These are phyloP conservation scores for Nymphalis io DNA, from an alignment of 1,140 invertebrate species.

Conservation along the genomic window DNA sequence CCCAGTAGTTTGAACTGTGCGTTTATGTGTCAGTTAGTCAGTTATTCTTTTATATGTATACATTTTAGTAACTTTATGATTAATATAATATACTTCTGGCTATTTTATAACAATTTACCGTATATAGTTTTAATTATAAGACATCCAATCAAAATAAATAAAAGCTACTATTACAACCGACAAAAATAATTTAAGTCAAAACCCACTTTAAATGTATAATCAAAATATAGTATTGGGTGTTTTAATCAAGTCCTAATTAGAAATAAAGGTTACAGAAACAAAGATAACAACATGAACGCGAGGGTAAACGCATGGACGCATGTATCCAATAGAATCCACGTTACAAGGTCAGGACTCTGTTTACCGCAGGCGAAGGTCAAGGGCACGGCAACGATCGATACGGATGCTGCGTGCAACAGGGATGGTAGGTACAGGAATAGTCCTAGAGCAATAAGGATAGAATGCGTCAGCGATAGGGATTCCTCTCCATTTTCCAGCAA, in stretches of 20 bases:
- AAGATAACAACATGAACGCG: not conserved
- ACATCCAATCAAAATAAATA: too few species aligned
- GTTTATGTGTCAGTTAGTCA: too few species aligned
- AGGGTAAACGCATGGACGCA: constrained; percentile 1
- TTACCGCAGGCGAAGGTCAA: constrained; percentile 60
- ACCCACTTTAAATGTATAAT: too few species aligned
- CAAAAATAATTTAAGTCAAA: too few species aligned
- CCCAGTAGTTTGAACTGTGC: too few species aligned
- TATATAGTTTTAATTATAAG: too few species aligned
- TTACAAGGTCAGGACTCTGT: constrained; percentile 57
- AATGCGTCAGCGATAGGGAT: constrained; percentile 12
- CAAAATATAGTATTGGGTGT: too few species aligned
- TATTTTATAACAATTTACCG: too few species aligned
- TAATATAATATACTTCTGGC: too few species aligned
- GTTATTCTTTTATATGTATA: too few species aligned
- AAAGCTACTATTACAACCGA: too few species aligned
- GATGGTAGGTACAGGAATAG: constrained; percentile 5
- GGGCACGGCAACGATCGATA: constrained; percentile 61
- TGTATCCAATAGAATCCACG: constrained; percentile 12
- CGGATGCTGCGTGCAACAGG: constrained; percentile 59
- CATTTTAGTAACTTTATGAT: too few species aligned
- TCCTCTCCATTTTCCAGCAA: constrained; percentile 24
- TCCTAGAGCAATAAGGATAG: constrained; percentile 5
- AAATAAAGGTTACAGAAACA: constrained; percentile 4
- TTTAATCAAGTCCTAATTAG: not conserved